Conservation (phyloP, 2,888 invertebrate genomes). For the Chrysolina haemoptera region DNA sequence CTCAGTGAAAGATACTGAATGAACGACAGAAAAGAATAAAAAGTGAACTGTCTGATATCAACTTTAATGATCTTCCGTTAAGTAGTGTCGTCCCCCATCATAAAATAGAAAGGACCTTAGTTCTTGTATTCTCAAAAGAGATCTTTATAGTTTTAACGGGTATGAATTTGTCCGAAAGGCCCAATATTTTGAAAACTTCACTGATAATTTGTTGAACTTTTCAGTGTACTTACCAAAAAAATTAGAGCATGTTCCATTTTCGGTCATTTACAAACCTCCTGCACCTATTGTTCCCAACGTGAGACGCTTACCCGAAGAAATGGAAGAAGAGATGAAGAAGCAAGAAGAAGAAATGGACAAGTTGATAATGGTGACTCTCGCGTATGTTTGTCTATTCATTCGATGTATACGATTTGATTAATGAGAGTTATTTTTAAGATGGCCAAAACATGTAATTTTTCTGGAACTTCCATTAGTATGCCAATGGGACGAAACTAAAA, state of each 20-base stretch:
- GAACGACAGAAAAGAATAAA: too few species aligned
- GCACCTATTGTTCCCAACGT: conserved; percentile 76
- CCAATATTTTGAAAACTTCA: too few species aligned
- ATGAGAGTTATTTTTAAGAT: conserved; percentile 48
- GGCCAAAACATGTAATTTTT: conserved; percentile 66
- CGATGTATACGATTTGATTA: background rate
- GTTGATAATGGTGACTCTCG: conserved; percentile 79
- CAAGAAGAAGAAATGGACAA: conserved; percentile 83
- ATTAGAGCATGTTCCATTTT: conserved; percentile 75
- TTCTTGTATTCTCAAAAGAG: too few species aligned
- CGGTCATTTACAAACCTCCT: conserved; percentile 79
- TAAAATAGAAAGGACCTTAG: too few species aligned
- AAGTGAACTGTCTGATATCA: too few species aligned
- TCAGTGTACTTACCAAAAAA: conserved; percentile 76
- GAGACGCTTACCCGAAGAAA: conserved; percentile 82
- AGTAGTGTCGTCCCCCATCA: too few species aligned
- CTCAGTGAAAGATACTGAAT: too few species aligned
- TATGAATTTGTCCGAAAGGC: too few species aligned
- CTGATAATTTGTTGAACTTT: conserved; percentile 40
- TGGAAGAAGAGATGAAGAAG: conserved; percentile 83
- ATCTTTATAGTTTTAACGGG: too few species aligned
- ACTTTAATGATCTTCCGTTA: too few species aligned
- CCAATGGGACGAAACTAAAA: conserved; percentile 62
- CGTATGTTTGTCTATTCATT: conserved; percentile 71
- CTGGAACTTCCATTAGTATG: conserved; percentile 66